A percentile compares a stretch with the other conserved stretches of the same genome.
Conservation (phyloP, 2,113 vertebrate species). For the Collichthys lucidus region DNA sequence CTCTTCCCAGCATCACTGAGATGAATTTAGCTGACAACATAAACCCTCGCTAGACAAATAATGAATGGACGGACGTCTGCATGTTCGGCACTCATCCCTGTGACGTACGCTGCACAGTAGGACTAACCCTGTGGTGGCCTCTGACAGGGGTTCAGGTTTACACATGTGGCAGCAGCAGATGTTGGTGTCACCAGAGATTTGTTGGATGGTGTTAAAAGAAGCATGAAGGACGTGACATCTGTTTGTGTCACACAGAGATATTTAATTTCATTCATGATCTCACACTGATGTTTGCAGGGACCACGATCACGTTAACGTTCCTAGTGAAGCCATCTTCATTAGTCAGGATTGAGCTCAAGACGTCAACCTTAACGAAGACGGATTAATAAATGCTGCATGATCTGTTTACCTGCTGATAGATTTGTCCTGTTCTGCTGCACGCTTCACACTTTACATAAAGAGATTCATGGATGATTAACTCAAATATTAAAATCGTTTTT, state of each 20-base stretch:
- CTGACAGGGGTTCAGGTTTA: conserved; percentile 7
- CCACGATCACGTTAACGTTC: too few relatives aligned
- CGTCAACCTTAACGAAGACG: too few relatives aligned
- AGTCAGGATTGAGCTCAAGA: too few relatives aligned
- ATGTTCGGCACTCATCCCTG: conserved; percentile 27
- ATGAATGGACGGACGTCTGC: conserved; percentile 43
- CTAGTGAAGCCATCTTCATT: too few relatives aligned
- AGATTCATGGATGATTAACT: neutral
- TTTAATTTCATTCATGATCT: neutral
- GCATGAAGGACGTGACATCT: neutral
- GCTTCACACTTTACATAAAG: too few relatives aligned
- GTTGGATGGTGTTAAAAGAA: conserved; percentile 37
- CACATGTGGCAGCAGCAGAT: conserved; percentile 37
- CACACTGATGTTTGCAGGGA: neutral
- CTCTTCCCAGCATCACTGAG: conserved; percentile 14
- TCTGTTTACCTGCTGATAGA: too few relatives aligned
- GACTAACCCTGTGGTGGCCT: neutral
- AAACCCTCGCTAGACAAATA: conserved; percentile 58
- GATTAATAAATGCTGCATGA: too few relatives aligned
- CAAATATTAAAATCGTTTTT: neutral
- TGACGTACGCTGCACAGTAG: conserved; percentile 27
- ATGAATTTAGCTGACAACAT: conserved; percentile 41
- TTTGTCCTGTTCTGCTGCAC: too few relatives aligned
- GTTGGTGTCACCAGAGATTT: conserved; percentile 36
- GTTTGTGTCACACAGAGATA: neutral